Percentiles rank a stretch among this genome's conserved stretches.
Conservation (phyloP, 2,113 vertebrate species). For the Crocuta crocuta region DNA sequence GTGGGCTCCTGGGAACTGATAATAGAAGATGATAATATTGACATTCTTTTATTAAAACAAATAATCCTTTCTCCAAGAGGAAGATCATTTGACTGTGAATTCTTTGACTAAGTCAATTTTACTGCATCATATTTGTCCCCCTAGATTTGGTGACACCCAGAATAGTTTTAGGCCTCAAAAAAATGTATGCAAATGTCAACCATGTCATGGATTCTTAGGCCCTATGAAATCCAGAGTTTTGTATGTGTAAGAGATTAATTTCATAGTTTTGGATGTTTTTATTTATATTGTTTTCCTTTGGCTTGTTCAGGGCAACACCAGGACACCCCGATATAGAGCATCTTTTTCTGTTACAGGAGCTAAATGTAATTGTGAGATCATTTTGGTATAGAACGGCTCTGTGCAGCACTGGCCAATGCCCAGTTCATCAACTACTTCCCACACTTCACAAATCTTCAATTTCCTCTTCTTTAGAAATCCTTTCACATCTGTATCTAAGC, state of each 20-base stretch:
- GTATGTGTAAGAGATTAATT: background rate
- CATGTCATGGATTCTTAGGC: background rate
- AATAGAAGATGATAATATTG: background rate
- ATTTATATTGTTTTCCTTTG: background rate
- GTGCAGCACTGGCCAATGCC: background rate
- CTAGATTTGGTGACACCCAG: background rate
- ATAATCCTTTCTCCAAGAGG: background rate
- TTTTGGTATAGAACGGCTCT: background rate
- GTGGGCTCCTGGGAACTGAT: background rate
- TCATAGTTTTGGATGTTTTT: background rate
- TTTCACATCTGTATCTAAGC: background rate
- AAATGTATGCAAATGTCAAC: background rate
- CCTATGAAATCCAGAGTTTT: background rate
- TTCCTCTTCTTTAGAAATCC: background rate
- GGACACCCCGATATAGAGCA: background rate
- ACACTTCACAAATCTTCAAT: background rate
- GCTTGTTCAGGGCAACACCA: background rate
- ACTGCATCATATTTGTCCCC: background rate
- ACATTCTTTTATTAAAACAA: background rate
- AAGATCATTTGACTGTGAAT: background rate
- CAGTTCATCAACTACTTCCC: background rate
- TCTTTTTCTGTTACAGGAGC: background rate
- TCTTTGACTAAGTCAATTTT: background rate
- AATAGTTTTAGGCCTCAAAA: conserved; percentile 13
- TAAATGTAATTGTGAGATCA: background rate